Evolutionary conservation across 2,113 vertebrate species (phyloP), one percentile per base, ranked within the genome.

Genomic region (Tyto alba): DNA sequence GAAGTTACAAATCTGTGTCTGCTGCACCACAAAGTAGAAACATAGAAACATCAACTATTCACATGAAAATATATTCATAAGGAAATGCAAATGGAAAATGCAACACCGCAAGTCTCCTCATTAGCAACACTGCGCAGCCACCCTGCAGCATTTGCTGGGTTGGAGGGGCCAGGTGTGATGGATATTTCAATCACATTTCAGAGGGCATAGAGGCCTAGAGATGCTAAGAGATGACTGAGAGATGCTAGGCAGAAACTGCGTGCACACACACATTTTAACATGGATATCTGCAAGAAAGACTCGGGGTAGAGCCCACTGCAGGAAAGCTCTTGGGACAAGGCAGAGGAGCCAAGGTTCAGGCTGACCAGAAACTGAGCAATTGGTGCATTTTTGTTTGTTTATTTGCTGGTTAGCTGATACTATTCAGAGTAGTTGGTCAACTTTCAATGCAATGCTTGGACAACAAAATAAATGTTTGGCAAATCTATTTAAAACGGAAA

Each of bases 291-390:
- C 22, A 34, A 36, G 34, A 69, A 10, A 79, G 26, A 41, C 16
- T 18, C 0, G 0, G 41, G 10, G 23, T 12, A n/a, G 22, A 23
- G 27, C 14, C n/a, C 43, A 22, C 66, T 41, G 26, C 5, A 8
- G 50, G 50, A 36, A 56, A 82, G 10, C 18, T 86, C 67, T 10
- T 9, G 27, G 41, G 40, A 7, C 30, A 83, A 74, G 34, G 38
- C 36, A 71, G 64, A 32, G 36, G 38, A 75, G 25, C 45, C 9
- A 16, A 36, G 22, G n/a, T 40, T 62, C 85, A 63, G 22, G 55
- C 20, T 13, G 50, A 62, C 5, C 50, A 88, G 66, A 75, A 63
- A 63, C 7, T 2, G 23, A 78, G n/a, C 32, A 55, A 32, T 0
- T 3, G 9, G 30, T 62, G 50, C 11, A 17, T 34, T 92, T 63